Base-by-base conservation (phyloP, 2,113 vertebrate species). In the Zapus hudsonius region DNA sequence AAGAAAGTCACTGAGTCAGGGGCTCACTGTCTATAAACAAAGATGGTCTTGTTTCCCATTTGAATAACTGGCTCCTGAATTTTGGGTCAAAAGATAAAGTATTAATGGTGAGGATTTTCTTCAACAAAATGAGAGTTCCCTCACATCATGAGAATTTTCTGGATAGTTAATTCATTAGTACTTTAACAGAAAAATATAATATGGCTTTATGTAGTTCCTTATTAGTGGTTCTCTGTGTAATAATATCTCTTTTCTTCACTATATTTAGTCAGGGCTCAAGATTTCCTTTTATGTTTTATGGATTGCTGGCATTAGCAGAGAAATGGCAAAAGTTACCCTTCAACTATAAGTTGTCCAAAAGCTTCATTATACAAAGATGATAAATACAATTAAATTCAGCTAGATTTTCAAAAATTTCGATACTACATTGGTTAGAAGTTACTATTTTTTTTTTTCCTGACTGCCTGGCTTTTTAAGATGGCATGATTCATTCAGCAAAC, bases 11-110 rank as follows among this genome's bases (percentile, higher is more conserved):
- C 36, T 70, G 33, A 79, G 2, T 9, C n/a, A 12, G n/a, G 29
- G 11, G 5, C 27, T 87, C 17, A 83, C 12, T 94, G n/a, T 75
- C 85, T 67, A 16, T 69, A 79, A 72, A 88, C n/a, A 87, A 91
- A 88, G 33, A 57, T 11, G 42, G 6, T 38, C 57, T 89, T 88
- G 31, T 85, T 84, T 92, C 61, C 17, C 38, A 52, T 29, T 69
- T 74, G 29, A 85, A 25, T 87, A 29, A 33, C 15, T 11, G 25
- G 7, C 19, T 92, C 78, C 70, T 85, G 38, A 81, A 82, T 89
- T 84, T 52, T 81, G 40, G 22, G 57, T 59, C 40, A 89, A 84
- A 92, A 57, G 52, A 74, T 33, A 52, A 17, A 82, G 12, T 4
- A 6, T 38, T 73, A 83, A 83, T 55, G 52, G 11, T 64, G 91